Evolutionary conservation across 2,797 vertebrate genomes (phyloP).

Genomic region (Crenuchus spilurus): DNA sequence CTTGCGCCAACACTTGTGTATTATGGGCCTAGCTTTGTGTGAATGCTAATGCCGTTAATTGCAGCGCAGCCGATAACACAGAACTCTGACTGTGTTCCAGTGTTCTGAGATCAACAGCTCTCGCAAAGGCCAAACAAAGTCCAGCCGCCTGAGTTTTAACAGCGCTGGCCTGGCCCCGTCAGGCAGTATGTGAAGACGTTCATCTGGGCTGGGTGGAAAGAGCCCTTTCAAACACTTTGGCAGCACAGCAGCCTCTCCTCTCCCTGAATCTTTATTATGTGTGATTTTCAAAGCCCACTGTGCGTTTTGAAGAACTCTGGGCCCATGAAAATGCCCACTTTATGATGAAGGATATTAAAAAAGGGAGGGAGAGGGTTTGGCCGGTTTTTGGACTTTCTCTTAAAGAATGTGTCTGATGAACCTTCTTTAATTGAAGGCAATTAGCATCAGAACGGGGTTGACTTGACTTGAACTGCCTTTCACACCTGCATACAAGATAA

Average conservation of each 20-base stretch:
- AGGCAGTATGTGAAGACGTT: conserved; percentile 26
- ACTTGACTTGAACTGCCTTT: not conserved
- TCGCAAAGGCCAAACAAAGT: conserved; percentile 35
- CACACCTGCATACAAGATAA: not conserved
- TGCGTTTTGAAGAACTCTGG: conserved; percentile 40
- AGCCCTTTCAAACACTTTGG: conserved; percentile 60
- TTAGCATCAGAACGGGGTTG: not conserved
- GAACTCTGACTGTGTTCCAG: conserved; percentile 29
- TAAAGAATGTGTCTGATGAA: not conserved
- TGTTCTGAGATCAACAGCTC: conserved; percentile 26
- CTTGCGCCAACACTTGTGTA: conserved; percentile 8
- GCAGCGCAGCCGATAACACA: conserved; percentile 23
- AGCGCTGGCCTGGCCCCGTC: not conserved
- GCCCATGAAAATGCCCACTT: conserved; percentile 42
- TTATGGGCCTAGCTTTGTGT: conserved; percentile 17
- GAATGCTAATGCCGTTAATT: conserved; percentile 42
- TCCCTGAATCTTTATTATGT: conserved; percentile 70
- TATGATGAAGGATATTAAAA: conserved; percentile 51
- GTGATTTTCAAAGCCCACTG: conserved; percentile 65
- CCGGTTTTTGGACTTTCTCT: not conserved
- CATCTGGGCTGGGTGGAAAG: conserved; percentile 16
- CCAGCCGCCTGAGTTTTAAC: not conserved
- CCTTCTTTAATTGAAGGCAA: not conserved
- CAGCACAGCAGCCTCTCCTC: conserved; percentile 41
- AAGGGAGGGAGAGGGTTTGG: conserved; percentile 21